Conservation (phyloP, 1,140 invertebrate genomes). For the Musca domestica region DNA sequence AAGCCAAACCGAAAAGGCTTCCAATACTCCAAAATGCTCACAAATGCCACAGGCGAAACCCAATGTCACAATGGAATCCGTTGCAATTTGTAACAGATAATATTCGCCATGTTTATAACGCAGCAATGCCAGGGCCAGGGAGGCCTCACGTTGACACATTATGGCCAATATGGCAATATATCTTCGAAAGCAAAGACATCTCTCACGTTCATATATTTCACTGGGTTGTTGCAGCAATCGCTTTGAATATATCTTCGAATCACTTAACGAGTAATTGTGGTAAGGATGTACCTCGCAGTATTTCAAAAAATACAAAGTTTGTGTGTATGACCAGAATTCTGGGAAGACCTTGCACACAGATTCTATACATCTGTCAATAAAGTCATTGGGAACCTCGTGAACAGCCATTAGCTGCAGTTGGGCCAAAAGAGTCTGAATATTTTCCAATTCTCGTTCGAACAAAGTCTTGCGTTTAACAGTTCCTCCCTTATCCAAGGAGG, state of each 20-base stretch:
- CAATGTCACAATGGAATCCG: slow-evolving; percentile 37
- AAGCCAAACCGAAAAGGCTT: slow-evolving; percentile 35
- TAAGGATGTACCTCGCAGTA: slow-evolving; percentile 37
- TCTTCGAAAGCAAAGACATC: slow-evolving; percentile 36
- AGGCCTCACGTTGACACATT: slow-evolving; percentile 33
- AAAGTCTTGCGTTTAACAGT: slow-evolving; percentile 32
- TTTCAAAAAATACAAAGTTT: slow-evolving; percentile 27
- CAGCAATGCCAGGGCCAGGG: slow-evolving; percentile 30
- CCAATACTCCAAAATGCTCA: slow-evolving; percentile 40
- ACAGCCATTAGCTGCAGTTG: slow-evolving; percentile 34
- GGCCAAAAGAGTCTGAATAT: slow-evolving; percentile 33
- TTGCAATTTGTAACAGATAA: slow-evolving; percentile 33
- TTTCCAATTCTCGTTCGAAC: slow-evolving; percentile 39
- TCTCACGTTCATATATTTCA: slow-evolving; percentile 32
- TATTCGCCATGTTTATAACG: slow-evolving; percentile 31
- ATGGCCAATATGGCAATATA: slow-evolving; percentile 39
- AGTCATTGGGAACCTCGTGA: not conserved
- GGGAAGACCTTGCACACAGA: slow-evolving; percentile 37
- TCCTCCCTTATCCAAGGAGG: slow-evolving; percentile 15
- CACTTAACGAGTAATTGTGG: slow-evolving; percentile 27
- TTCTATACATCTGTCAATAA: slow-evolving; percentile 25
- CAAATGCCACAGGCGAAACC: slow-evolving; percentile 40
- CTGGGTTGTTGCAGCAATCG: slow-evolving; percentile 29
- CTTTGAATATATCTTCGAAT: not conserved
- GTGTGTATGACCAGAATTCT: slow-evolving; percentile 36